Conservation (phyloP, 1,140 invertebrate species). For the Eciton burchellii region DNA sequence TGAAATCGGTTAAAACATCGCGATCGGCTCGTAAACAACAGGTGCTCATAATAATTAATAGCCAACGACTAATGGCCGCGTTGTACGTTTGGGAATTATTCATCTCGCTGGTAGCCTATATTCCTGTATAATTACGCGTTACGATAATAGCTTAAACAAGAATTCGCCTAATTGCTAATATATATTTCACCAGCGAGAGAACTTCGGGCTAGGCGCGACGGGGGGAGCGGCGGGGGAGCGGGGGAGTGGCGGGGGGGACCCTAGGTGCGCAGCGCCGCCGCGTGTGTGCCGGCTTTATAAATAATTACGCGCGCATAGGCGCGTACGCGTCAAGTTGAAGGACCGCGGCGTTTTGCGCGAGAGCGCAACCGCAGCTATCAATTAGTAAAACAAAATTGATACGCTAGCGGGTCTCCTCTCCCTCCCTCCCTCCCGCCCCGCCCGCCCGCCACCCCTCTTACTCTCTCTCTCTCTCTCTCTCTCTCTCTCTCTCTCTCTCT, state of each 20-base stretch:
- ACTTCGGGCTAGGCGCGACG: no score
- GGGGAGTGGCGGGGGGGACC: no score
- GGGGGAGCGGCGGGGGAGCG: no score
- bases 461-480: no score
- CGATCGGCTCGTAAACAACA: conserved; percentile 57
- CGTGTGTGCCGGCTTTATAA: neutral
- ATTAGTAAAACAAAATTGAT: conserved; percentile 28
- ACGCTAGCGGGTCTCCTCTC: no score
- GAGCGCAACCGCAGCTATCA: neutral
- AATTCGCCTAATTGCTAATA: conserved; percentile 50
- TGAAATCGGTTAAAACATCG: conserved; percentile 45
- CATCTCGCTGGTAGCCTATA: conserved; percentile 55
- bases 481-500: no score
- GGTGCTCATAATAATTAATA: conserved; percentile 62
- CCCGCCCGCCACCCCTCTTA: no score
- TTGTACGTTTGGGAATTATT: conserved; percentile 55
- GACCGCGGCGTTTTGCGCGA: neutral
- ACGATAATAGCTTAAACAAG: conserved; percentile 58
- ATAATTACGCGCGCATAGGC: neutral
- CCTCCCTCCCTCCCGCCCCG: neutral
- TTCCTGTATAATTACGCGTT: conserved; percentile 57
- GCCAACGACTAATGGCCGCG: conserved; percentile 52
- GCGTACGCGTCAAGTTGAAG: neutral
- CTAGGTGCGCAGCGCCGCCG: no score
- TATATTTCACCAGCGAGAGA: conserved; percentile 36